phyloP scores from a whole-genome alignment of 2,888 invertebrate species.

The Orthosia incerta region DNA sequence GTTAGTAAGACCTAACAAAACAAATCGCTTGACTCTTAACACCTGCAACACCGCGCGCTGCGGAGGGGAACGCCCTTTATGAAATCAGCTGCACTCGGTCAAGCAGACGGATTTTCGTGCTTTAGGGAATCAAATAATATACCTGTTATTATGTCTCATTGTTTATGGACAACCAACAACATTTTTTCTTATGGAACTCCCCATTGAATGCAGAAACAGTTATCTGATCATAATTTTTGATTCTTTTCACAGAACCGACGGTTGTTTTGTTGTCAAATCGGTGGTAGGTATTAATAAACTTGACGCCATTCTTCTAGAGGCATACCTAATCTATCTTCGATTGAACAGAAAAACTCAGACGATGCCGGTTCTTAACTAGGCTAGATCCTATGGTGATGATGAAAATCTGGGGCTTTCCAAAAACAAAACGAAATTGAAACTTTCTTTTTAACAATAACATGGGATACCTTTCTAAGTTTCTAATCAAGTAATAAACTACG shows the following conservation, averaged over 20 bases:
- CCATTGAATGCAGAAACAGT: constrained; percentile 51
- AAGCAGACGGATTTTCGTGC: constrained; percentile 81
- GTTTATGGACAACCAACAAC: constrained; percentile 67
- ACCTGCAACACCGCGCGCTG: constrained; percentile 71
- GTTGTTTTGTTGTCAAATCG: constrained; percentile 19
- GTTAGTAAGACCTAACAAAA: not conserved
- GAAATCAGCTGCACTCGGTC: constrained; percentile 86
- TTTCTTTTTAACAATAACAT: constrained; percentile 24
- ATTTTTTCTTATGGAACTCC: constrained; percentile 49
- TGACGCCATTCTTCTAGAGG: not conserved
- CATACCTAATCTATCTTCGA: not conserved
- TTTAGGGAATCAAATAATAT: constrained; percentile 79
- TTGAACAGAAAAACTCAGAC: not conserved
- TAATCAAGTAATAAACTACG: constrained; percentile 19
- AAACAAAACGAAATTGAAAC: not conserved
- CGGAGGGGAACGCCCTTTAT: constrained; percentile 88
- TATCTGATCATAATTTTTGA: constrained; percentile 35
- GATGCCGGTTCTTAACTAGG: not conserved
- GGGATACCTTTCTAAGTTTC: constrained; percentile 31
- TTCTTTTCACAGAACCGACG: constrained; percentile 11
- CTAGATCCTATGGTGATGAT: not conserved
- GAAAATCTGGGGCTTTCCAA: constrained; percentile 1
- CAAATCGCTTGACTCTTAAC: constrained; percentile 69
- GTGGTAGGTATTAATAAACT: constrained; percentile 12
- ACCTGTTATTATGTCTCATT: constrained; percentile 75